Percentiles rank a stretch among this genome's conserved stretches.
Conservation (phyloP, 2,797 vertebrate species). For the Streptopelia turtur region DNA sequence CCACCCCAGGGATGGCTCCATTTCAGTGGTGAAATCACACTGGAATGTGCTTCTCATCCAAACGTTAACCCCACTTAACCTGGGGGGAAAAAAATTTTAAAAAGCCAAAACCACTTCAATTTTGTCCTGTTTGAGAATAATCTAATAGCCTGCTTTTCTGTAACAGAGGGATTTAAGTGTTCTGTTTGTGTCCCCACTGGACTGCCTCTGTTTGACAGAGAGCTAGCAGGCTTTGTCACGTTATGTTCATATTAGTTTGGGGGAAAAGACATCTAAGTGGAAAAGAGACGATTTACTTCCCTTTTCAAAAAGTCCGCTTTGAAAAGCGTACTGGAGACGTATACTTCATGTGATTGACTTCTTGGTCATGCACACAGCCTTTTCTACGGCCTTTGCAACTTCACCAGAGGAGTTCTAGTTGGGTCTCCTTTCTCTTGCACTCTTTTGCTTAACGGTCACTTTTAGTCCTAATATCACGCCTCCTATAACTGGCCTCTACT, state of each 20-base stretch:
- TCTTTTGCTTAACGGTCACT: not conserved
- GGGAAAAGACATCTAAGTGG: not conserved
- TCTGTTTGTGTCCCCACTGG: not conserved
- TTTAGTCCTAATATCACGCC: not conserved
- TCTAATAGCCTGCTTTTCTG: not conserved
- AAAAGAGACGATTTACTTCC: not conserved
- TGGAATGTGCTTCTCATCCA: slow-evolving; percentile 36
- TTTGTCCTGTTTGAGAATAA: not conserved
- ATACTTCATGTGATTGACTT: not conserved
- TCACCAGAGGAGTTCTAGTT: not conserved
- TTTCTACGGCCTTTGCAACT: not conserved
- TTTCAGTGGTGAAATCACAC: slow-evolving; percentile 59
- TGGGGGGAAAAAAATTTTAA: not conserved
- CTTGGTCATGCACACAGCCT: not conserved
- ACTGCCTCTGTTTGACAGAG: not conserved
- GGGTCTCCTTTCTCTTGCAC: not conserved
- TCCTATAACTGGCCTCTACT: fast-evolving
- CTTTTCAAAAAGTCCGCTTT: not conserved
- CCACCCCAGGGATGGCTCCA: slow-evolving; percentile 43
- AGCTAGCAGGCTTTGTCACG: not conserved
- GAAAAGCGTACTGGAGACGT: not conserved
- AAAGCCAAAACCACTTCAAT: not conserved
- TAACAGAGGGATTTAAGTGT: not conserved
- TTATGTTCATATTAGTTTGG: not conserved
- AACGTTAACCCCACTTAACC: slow-evolving; percentile 43